A percentile compares a stretch with the other conserved stretches of the same genome.
phyloP scores from a whole-genome alignment of 2,888 invertebrate species.

The Phengaris alcon region DNA sequence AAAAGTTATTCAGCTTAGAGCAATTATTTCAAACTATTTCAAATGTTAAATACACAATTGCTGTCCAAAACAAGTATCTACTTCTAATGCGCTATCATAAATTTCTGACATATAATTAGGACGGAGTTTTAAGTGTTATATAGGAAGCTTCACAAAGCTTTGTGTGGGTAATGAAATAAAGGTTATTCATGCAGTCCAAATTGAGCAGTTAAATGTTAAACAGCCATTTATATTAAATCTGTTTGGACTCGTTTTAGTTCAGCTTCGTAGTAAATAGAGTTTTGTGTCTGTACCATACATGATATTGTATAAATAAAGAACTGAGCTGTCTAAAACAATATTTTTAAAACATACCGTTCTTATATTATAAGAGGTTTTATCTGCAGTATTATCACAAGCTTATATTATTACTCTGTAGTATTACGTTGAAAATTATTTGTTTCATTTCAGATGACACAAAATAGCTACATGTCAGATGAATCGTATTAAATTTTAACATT shows the following conservation, averaged over 20 bases:
- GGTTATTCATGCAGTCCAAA: slow-evolving; percentile 22
- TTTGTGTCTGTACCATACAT: background rate
- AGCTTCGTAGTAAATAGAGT: background rate
- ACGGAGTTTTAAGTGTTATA: slow-evolving; percentile 9
- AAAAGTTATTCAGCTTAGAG: background rate
- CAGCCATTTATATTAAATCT: slow-evolving; percentile 12
- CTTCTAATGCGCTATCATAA: slow-evolving; percentile 2
- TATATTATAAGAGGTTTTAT: no score
- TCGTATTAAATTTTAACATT: no score
- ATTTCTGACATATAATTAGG: slow-evolving; percentile 21
- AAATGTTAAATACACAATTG: background rate
- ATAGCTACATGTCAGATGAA: no score
- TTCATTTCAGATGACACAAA: no score
- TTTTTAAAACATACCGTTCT: no score
- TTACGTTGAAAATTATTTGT: no score
- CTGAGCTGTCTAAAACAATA: no score
- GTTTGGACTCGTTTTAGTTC: background rate
- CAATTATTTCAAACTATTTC: background rate
- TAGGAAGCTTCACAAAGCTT: slow-evolving; percentile 27
- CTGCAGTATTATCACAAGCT: no score
- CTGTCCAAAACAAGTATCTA: background rate
- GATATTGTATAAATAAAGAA: background rate
- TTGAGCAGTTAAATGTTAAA: slow-evolving; percentile 16
- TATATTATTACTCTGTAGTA: no score
- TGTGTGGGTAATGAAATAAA: slow-evolving; percentile 28